Evolutionary conservation across 2,113 vertebrate species (phyloP), one percentile per base, ranked within the genome.

Genomic region (Channa argus): DNA sequence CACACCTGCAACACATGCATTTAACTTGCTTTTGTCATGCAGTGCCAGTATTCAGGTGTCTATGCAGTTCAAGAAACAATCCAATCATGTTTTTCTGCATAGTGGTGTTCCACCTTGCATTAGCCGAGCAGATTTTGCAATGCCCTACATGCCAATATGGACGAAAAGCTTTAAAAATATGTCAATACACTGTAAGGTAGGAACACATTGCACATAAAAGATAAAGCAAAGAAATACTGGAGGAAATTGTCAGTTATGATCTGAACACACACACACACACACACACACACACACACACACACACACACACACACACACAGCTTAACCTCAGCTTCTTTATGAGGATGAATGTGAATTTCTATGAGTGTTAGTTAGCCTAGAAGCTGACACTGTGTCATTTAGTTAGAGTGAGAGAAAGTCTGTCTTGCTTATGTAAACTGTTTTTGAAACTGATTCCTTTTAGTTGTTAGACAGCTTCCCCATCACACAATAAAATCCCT

Each of bases 141-240:
- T 44, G 54, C 52, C 59, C 5, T 5, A 37, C 37, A 58, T 75
- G 77, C 36, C 38, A 80, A 72, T 79, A 38, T 44, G 36, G 15
- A 60, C 6, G 15, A n/a, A 56, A 74, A 62, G 38, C 47, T 67
- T 64, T 36, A 5, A 76, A 55, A 51, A 11, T 43, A 47, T 79
- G 71, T 76, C 69, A 77, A 68, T 59, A 78, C 71, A 51, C 74
- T 0, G 3, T 53, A 39, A 51, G 59, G 49, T 2, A 5, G 9
- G 24, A 89, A 71, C 74, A 70, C 36, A 74, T 3, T 54, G 67
- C 53, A 85, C 63, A 47, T 74, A 75, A 91, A 80, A 79, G 65
- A 67, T 24, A 24, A 24, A 24, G 24, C 24, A 24, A 24, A 24
- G 24, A 84, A 83, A 87, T 87, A 82, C 54, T 68, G 52, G 71